Conservation (phyloP, 2,888 invertebrate genomes). For the Salticus scenicus region DNA sequence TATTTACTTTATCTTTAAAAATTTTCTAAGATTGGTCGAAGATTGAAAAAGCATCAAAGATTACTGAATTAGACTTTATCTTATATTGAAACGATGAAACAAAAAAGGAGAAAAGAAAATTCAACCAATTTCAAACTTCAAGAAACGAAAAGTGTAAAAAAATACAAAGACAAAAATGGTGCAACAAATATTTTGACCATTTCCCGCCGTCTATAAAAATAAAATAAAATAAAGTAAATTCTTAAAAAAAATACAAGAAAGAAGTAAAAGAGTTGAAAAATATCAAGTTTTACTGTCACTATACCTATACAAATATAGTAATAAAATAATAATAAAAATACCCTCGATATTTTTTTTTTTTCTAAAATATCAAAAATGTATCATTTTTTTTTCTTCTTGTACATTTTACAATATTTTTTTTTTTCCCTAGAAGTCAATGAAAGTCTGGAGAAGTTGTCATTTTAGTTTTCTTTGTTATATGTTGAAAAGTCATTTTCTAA, state of each 20-base stretch:
- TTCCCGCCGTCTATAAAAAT: slow-evolving; percentile 56
- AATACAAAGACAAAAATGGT: slow-evolving; percentile 49
- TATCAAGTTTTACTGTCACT: slow-evolving; percentile 56
- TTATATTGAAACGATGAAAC: slow-evolving; percentile 23
- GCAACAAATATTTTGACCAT: slow-evolving; percentile 67
- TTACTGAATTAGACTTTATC: slow-evolving; percentile 58
- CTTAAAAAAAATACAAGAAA: slow-evolving; percentile 21
- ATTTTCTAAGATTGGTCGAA: slow-evolving; percentile 58
- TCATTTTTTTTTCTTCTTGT: slow-evolving; percentile 32
- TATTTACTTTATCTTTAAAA: slow-evolving; percentile 38
- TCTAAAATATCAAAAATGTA: slow-evolving; percentile 49
- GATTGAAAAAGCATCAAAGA: slow-evolving; percentile 54
- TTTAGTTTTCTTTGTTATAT: slow-evolving; percentile 56
- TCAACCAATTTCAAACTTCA: slow-evolving; percentile 32
- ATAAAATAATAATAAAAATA: slow-evolving; percentile 67
- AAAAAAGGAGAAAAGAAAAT: slow-evolving; percentile 16
- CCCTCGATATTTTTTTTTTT: slow-evolving; percentile 29
- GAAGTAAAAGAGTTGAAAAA: slow-evolving; percentile 39
- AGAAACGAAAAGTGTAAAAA: slow-evolving; percentile 16
- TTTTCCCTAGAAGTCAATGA: slow-evolving; percentile 45
- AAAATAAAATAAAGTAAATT: slow-evolving; percentile 1
- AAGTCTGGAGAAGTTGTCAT: slow-evolving; percentile 63
- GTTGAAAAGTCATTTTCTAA: slow-evolving; percentile 65
- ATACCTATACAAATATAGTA: slow-evolving; percentile 57
- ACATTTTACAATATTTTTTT: background rate